Percentiles rank a stretch among this genome's conserved stretches.
Evolutionary conservation across 2,888 invertebrate species (phyloP).

Genomic region (Poecilobothrus nobilitatus): DNA sequence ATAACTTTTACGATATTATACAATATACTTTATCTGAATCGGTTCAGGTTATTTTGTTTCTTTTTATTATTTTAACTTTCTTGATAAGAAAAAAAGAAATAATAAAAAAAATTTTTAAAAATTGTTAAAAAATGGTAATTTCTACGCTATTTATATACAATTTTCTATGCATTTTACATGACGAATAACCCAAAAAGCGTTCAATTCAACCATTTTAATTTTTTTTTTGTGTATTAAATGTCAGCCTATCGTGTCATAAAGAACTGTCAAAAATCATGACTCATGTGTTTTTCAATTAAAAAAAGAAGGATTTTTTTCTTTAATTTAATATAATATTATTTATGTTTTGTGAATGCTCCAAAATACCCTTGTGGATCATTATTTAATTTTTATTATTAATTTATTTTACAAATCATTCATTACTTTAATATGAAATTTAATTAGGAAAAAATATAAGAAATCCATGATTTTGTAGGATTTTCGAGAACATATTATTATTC

Average conservation of each 20-base stretch:
- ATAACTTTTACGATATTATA: background rate
- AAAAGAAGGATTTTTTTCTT: background rate
- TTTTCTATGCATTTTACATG: background rate
- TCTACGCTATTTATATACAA: background rate
- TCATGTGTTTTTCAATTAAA: background rate
- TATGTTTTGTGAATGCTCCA: background rate
- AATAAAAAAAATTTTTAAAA: background rate
- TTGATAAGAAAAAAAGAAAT: too few relatives aligned
- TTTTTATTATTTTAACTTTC: too few relatives aligned
- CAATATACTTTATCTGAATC: background rate
- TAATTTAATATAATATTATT: too few relatives aligned
- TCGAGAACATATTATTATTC: too few relatives aligned
- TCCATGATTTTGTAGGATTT: too few relatives aligned
- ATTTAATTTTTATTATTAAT: too few relatives aligned
- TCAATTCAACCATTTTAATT: too few relatives aligned
- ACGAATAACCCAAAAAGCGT: background rate
- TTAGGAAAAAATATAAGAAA: too few relatives aligned
- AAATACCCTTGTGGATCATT: too few relatives aligned
- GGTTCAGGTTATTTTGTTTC: background rate
- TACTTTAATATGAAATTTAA: too few relatives aligned
- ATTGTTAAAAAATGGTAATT: background rate
- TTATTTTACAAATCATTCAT: too few relatives aligned
- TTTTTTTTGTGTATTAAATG: background rate
- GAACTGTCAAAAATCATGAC: background rate
- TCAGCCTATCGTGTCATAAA: background rate